Percentiles rank a stretch among this genome's conserved stretches.
phyloP scores from a whole-genome alignment of 2,113 vertebrate genomes.

The Rhea pennata region DNA sequence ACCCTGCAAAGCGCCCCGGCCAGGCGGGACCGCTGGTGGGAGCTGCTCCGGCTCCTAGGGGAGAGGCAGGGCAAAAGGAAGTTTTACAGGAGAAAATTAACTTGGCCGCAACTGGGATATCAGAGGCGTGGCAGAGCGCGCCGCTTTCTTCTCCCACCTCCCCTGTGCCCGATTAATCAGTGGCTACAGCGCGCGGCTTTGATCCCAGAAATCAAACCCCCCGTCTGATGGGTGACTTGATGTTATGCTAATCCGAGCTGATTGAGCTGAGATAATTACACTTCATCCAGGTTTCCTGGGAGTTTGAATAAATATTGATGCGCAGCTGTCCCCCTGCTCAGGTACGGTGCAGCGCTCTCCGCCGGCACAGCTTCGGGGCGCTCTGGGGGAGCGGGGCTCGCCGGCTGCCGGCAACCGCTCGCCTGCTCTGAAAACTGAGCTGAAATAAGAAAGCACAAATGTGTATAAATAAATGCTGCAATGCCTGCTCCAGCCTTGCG shows the following conservation, averaged over 20 bases:
- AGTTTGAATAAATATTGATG: conserved; percentile 77
- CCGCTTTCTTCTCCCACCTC: background rate
- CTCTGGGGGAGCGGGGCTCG: background rate
- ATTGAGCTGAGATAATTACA: conserved; percentile 80
- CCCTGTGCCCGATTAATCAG: conserved; percentile 48
- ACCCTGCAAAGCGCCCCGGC: too few relatives aligned
- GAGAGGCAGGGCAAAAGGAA: background rate
- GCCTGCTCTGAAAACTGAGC: too few relatives aligned
- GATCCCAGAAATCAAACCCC: conserved; percentile 76
- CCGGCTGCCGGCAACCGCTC: background rate
- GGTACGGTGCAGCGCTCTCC: conserved; percentile 22
- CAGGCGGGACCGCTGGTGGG: background rate
- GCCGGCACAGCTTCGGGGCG: background rate
- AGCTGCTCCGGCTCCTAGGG: too few relatives aligned
- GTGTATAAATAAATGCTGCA: too few relatives aligned
- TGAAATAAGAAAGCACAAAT: too few relatives aligned
- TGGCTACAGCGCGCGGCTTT: conserved; percentile 61
- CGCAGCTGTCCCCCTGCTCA: conserved; percentile 70
- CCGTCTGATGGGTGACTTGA: conserved; percentile 69
- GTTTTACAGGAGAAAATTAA: background rate
- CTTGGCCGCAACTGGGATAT: background rate
- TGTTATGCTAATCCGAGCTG: conserved; percentile 76
- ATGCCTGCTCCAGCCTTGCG: too few relatives aligned
- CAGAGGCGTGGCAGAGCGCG: background rate
- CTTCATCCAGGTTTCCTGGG: conserved; percentile 77